These are phyloP conservation scores for Piezodorus guildinii DNA, from an alignment of 1,140 invertebrate species.

Conservation along the genomic window DNA sequence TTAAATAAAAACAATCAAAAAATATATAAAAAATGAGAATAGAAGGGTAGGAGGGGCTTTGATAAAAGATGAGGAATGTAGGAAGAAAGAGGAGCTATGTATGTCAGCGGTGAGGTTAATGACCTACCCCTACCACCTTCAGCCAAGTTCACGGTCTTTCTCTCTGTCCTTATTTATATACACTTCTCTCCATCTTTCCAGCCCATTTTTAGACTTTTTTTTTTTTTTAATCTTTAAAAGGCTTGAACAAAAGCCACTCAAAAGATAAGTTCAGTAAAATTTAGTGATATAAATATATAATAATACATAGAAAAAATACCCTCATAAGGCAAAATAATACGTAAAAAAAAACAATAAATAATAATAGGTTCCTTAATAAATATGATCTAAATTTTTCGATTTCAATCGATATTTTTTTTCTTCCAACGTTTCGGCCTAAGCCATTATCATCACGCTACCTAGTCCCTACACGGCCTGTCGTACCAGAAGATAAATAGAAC, in stretches of 20 bases:
- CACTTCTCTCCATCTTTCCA: too few relatives aligned
- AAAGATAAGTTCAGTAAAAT: background rate
- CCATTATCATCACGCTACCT: too few relatives aligned
- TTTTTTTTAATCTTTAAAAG: too few relatives aligned
- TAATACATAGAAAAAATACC: background rate
- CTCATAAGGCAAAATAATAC: too few relatives aligned
- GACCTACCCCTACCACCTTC: background rate
- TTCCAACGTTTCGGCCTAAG: too few relatives aligned
- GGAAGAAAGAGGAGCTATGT: slow-evolving; percentile 7
- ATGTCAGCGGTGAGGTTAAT: background rate
- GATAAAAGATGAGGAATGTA: slow-evolving; percentile 3
- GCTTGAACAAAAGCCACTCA: background rate
- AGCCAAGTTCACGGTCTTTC: slow-evolving; percentile 7
- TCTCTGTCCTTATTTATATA: background rate
- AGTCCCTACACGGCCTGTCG: too few relatives aligned
- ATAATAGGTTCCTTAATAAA: too few relatives aligned
- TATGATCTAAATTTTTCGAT: too few relatives aligned
- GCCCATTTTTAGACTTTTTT: background rate
- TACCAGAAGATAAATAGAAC: too few relatives aligned
- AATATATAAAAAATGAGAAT: background rate
- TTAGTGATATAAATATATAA: background rate
- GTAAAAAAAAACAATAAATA: too few relatives aligned
- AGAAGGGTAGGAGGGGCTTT: background rate
- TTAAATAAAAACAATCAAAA: too few relatives aligned
- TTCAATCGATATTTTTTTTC: too few relatives aligned